phyloP scores from a whole-genome alignment of 2,113 vertebrate species.

The Danionella cerebrum region DNA sequence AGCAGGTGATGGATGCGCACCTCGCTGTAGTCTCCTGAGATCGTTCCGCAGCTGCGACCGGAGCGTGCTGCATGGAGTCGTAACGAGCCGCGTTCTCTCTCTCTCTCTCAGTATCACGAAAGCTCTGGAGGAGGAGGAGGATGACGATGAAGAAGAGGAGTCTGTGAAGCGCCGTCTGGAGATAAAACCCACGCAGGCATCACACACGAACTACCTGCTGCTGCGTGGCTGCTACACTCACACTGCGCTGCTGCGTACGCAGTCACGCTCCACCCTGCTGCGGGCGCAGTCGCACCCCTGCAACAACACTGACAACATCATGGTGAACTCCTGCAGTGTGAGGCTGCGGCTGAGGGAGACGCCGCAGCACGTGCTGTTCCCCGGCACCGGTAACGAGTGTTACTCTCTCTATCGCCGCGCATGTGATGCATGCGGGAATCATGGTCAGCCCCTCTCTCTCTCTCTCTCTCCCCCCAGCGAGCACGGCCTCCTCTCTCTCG shows the following conservation, averaged over 20 bases:
- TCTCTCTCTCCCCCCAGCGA: constrained; percentile 52
- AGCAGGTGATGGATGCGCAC: constrained; percentile 58
- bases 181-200: constrained; percentile 82
- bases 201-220: constrained; percentile 92
- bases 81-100: too few relatives aligned
- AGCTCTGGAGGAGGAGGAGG: constrained; percentile 73
- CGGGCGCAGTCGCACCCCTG: constrained; percentile 76
- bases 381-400: too few relatives aligned
- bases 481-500: not conserved
- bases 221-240: constrained; percentile 84
- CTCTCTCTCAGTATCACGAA: constrained; percentile 66
- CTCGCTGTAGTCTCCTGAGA: too few relatives aligned
- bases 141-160: constrained; percentile 72
- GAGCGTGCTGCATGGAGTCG: too few relatives aligned
- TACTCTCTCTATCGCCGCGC: too few relatives aligned
- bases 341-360: constrained; percentile 67
- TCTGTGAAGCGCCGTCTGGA: constrained; percentile 69
- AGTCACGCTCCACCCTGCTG: constrained; percentile 79
- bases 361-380: constrained; percentile 57
- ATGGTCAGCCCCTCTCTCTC: too few relatives aligned
- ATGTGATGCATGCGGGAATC: too few relatives aligned
- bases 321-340: constrained; percentile 87
- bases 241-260: constrained; percentile 74
- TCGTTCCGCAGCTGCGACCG: too few relatives aligned
- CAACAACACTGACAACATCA: constrained; percentile 81